These are phyloP conservation scores for Hiodon tergisus DNA, from an alignment of 2,113 vertebrate genomes.

Conservation along the genomic window DNA sequence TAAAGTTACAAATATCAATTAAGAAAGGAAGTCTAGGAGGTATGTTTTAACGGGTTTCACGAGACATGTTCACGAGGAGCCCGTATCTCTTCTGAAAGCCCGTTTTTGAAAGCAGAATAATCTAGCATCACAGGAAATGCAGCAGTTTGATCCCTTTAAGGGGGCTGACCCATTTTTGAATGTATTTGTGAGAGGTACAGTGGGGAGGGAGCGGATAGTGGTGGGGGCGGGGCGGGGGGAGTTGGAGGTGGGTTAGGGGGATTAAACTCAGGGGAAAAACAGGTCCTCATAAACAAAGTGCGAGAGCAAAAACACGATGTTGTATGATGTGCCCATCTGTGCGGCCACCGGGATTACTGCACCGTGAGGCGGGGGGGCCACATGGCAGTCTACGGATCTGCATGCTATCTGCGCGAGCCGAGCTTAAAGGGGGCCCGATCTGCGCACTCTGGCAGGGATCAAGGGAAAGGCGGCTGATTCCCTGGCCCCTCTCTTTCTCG, in stretches of 20 bases:
- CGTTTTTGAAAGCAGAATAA: conserved; percentile 17
- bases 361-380: not conserved
- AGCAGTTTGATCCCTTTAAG: not conserved
- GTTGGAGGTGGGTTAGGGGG: conserved; percentile 17
- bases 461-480: not conserved
- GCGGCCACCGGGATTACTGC: conserved; percentile 8
- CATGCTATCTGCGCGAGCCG: not conserved
- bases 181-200: conserved; percentile 7
- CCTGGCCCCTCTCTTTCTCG: conserved; percentile 30
- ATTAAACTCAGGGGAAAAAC: conserved; percentile 33
- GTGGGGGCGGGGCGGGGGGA: not conserved
- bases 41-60: not conserved
- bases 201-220: conserved; percentile 12
- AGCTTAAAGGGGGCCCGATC: not conserved
- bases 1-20: not conserved
- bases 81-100: not conserved
- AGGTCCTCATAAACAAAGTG: conserved; percentile 41
- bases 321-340: not conserved
- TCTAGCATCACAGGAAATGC: conserved; percentile 12
- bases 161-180: conserved; percentile 21
- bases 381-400: not conserved
- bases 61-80: not conserved
- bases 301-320: conserved; percentile 40
- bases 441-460: not conserved
- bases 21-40: not conserved